phyloP scores from a whole-genome alignment of 2,888 invertebrate genomes.

The Chironomus tentans region DNA sequence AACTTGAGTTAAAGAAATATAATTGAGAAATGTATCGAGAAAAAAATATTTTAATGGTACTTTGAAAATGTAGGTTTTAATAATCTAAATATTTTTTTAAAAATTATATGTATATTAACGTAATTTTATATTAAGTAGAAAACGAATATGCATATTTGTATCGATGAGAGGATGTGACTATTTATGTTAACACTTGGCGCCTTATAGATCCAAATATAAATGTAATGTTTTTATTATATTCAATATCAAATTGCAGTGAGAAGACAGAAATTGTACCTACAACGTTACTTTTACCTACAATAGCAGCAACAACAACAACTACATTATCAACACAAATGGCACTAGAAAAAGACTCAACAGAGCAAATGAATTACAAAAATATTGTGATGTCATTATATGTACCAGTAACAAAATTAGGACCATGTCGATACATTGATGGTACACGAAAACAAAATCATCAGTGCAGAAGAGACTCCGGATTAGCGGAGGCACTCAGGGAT shows the following conservation, averaged over 20 bases:
- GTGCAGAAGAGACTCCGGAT: slow-evolving; percentile 51
- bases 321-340: background rate
- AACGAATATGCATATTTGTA: background rate
- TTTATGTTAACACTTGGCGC: slow-evolving; percentile 2
- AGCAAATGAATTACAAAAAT: slow-evolving; percentile 32
- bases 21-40: too few relatives aligned
- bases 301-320: background rate
- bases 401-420: slow-evolving; percentile 40
- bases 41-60: too few relatives aligned
- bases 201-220: background rate
- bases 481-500: slow-evolving; percentile 46
- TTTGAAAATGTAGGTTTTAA: too few relatives aligned
- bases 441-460: slow-evolving; percentile 53
- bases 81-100: too few relatives aligned
- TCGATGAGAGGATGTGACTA: background rate
- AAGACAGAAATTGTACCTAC: background rate
- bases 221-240: background rate
- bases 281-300: background rate
- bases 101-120: too few relatives aligned
- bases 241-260: background rate
- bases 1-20: too few relatives aligned
- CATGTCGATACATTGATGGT: slow-evolving; percentile 51
- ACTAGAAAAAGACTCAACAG: background rate
- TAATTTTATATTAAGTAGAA: too few relatives aligned
- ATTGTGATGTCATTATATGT: slow-evolving; percentile 42